phyloP scores from a whole-genome alignment of 2,797 vertebrate genomes.

The Macropus fuliginosus region DNA sequence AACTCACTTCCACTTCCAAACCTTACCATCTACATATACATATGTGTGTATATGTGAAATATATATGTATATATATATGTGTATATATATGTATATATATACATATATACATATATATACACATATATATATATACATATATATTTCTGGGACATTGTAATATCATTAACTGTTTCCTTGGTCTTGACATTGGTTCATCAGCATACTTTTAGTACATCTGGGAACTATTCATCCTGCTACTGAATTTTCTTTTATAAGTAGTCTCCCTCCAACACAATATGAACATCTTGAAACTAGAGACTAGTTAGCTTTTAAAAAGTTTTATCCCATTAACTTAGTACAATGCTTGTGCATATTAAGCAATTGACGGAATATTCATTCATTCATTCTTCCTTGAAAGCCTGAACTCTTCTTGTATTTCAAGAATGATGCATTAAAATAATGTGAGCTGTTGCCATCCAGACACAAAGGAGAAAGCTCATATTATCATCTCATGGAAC shows the following conservation, averaged over 20 bases:
- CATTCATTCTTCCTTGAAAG: neutral
- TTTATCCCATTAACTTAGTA: neutral
- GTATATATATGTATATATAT: no score
- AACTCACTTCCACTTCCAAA: neutral
- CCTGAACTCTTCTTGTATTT: neutral
- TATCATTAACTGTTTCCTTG: neutral
- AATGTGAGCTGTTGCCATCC: neutral
- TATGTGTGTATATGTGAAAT: no score
- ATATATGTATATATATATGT: no score
- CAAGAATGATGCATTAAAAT: neutral
- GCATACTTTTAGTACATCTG: neutral
- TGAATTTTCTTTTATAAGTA: neutral
- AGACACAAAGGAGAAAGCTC: neutral
- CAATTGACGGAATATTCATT: neutral
- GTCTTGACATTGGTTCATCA: neutral
- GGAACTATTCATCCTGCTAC: neutral
- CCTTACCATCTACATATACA: no score
- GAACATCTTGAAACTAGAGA: neutral
- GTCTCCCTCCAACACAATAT: neutral
- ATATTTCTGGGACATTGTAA: neutral
- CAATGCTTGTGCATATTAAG: neutral
- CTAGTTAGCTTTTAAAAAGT: neutral
- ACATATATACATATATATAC: no score
- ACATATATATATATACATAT: no score
- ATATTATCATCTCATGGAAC: neutral